Conservation (phyloP, 2,888 invertebrate genomes). For the Agrotis clavis region DNA sequence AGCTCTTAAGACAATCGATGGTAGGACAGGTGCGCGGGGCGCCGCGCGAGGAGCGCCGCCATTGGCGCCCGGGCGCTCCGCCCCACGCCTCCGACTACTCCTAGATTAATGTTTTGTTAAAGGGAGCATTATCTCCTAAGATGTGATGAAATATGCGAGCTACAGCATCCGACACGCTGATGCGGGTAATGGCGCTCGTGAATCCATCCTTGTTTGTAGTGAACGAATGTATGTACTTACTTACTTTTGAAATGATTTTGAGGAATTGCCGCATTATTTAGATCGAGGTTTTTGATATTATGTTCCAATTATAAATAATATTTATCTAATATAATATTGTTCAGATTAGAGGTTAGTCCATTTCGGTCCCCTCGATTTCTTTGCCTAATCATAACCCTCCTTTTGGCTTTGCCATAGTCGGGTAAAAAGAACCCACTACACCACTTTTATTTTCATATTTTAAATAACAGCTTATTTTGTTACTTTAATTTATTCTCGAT, state of each 20-base stretch:
- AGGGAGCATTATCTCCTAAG: conserved; percentile 65
- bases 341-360: too few relatives aligned
- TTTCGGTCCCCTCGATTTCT: too few relatives aligned
- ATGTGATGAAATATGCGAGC: conserved; percentile 68
- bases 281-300: not conserved
- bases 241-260: not conserved
- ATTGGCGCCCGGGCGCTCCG: conserved; percentile 75
- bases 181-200: conserved; percentile 54
- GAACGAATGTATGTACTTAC: conserved; percentile 18
- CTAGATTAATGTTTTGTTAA: conserved; percentile 73
- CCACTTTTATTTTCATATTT: too few relatives aligned
- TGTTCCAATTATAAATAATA: too few relatives aligned
- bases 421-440: too few relatives aligned
- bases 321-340: too few relatives aligned
- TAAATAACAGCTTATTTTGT: too few relatives aligned
- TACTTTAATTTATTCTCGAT: too few relatives aligned
- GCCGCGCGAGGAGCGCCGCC: conserved; percentile 49
- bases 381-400: too few relatives aligned
- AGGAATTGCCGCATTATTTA: not conserved
- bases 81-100: conserved; percentile 73
- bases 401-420: too few relatives aligned
- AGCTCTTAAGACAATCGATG: conserved; percentile 69
- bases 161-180: conserved; percentile 63
- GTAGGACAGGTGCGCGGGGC: conserved; percentile 60
- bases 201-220: conserved; percentile 63